phyloP scores from a whole-genome alignment of 1,140 invertebrate species.

The Ceratosolen fusciceps region DNA sequence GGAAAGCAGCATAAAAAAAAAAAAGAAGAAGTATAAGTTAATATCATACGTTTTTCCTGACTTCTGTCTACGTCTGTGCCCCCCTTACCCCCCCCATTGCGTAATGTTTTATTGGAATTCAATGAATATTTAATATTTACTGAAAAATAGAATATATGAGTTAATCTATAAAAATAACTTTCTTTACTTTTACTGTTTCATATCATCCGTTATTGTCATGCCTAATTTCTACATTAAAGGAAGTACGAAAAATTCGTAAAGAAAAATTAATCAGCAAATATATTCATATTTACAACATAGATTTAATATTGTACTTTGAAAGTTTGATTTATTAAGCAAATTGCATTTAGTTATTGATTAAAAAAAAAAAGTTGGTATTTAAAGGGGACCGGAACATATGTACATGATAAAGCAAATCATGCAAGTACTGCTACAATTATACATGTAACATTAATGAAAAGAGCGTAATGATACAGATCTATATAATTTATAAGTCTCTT shows the following conservation, averaged over 20 bases:
- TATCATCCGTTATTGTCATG: conserved; percentile 26
- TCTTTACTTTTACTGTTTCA: conserved; percentile 39
- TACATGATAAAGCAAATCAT: conserved; percentile 29
- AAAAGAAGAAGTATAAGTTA: conserved; percentile 49
- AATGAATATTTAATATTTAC: conserved; percentile 53
- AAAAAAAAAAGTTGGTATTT: conserved; percentile 42
- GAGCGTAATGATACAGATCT: background rate
- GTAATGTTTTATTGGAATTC: conserved; percentile 53
- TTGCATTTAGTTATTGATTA: conserved; percentile 6
- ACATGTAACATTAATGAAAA: conserved; percentile 17
- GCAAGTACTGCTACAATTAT: conserved; percentile 23
- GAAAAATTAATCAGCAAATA: conserved; percentile 23
- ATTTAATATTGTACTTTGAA: conserved; percentile 19
- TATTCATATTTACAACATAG: background rate
- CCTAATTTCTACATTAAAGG: conserved; percentile 8
- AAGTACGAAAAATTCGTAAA: background rate
- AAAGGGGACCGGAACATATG: conserved; percentile 36
- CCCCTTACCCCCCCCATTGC: conserved; percentile 56
- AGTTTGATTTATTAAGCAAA: conserved; percentile 19
- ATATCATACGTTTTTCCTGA: conserved; percentile 61
- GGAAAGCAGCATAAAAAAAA: conserved; percentile 51
- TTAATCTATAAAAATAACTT: conserved; percentile 44
- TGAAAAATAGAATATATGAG: conserved; percentile 50
- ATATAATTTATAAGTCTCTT: conserved; percentile 25
- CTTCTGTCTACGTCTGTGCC: conserved; percentile 53